Conservation (phyloP, 2,888 invertebrate species). For the Aplocera efformata region DNA sequence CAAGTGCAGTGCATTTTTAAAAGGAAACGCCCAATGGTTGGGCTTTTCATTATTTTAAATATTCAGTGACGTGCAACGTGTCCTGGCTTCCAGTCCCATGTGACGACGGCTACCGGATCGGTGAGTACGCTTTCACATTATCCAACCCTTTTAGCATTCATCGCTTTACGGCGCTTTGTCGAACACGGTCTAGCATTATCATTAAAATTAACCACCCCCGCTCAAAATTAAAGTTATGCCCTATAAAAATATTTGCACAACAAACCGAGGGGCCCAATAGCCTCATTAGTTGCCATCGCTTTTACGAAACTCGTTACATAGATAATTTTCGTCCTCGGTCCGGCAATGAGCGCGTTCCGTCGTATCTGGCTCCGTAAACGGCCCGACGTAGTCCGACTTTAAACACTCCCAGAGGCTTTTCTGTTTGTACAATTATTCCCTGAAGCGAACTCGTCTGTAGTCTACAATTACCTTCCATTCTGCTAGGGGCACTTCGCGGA, state of each 20-base stretch:
- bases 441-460: conserved; percentile 71
- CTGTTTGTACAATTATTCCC: conserved; percentile 77
- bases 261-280: conserved; percentile 66
- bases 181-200: conserved; percentile 41
- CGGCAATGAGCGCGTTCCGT: conserved; percentile 63
- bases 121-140: conserved; percentile 57
- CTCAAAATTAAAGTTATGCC: conserved; percentile 70
- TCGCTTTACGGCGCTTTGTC: conserved; percentile 41
- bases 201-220: conserved; percentile 63
- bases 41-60: conserved; percentile 77
- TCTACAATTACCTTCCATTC: conserved; percentile 77
- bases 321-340: conserved; percentile 75
- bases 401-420: conserved; percentile 71
- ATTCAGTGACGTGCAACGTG: conserved; percentile 74
- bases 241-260: conserved; percentile 70
- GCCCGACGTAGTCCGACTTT: conserved; percentile 69
- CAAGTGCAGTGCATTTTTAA: conserved; percentile 79
- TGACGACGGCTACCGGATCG: conserved; percentile 42
- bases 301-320: conserved; percentile 72
- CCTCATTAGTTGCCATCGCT: conserved; percentile 73
- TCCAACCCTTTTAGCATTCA: conserved; percentile 47
- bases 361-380: conserved; percentile 61
- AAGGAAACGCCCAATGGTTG: conserved; percentile 65
- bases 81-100: conserved; percentile 47
- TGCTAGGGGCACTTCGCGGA: conserved; percentile 61